Evolutionary conservation across 2,113 vertebrate genomes (phyloP).

Genomic region (Montifringilla adamsi): DNA sequence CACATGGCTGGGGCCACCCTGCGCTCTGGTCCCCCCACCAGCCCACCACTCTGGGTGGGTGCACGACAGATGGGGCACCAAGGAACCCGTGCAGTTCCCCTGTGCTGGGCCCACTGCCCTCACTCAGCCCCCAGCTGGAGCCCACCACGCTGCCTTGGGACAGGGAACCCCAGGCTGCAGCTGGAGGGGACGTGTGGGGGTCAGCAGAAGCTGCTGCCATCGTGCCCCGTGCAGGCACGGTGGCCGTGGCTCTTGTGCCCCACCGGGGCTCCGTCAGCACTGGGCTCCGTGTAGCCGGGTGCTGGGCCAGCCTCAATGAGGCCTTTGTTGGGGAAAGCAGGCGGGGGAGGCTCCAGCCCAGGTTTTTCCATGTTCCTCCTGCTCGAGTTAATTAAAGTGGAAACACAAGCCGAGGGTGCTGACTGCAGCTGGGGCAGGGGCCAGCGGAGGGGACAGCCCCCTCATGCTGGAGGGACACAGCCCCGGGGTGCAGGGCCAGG

Average conservation of each 20-base stretch:
- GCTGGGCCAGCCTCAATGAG: constrained; percentile 25
- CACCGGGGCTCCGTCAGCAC: neutral
- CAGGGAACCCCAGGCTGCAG: neutral
- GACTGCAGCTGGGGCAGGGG: neutral
- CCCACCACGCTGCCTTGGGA: neutral
- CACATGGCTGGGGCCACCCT: fast-evolving
- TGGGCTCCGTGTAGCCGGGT: neutral
- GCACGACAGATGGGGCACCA: fast-evolving
- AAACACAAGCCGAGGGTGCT: constrained; percentile 20
- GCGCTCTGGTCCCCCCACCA: neutral
- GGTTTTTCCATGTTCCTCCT: constrained; percentile 58
- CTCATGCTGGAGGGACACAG: neutral
- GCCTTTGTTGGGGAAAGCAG: constrained; percentile 52
- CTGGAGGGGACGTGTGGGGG: fast-evolving
- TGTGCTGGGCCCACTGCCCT: fast-evolving
- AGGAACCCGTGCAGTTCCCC: neutral
- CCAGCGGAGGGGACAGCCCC: neutral
- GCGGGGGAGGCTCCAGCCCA: constrained; percentile 16
- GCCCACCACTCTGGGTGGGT: neutral
- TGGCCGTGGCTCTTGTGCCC: neutral
- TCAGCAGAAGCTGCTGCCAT: neutral
- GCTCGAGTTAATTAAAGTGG: constrained; percentile 54
- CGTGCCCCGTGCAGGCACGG: fast-evolving
- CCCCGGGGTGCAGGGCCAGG: neutral
- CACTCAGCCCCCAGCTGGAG: neutral